Evolutionary conservation across 2,113 vertebrate species (phyloP).

Genomic region (Oreotragus oreotragus): DNA sequence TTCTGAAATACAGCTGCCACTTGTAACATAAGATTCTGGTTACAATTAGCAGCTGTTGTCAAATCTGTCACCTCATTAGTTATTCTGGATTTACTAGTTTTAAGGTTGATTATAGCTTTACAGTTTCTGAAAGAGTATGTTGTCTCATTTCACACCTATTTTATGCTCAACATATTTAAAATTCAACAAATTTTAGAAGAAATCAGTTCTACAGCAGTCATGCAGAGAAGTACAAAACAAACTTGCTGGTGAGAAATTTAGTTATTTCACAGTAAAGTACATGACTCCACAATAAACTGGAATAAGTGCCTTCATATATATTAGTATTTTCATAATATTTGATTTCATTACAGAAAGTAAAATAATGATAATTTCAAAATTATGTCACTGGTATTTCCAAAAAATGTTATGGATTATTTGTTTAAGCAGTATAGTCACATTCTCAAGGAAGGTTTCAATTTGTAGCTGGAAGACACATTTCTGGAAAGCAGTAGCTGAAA

Average conservation of each 20-base stretch:
- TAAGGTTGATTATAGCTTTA: conserved; percentile 17
- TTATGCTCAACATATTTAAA: conserved; percentile 37
- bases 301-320: neutral
- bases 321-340: neutral
- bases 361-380: neutral
- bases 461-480: neutral
- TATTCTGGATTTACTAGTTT: neutral
- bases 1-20: conserved; percentile 32
- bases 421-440: neutral
- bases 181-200: conserved; percentile 45
- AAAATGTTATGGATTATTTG: neutral
- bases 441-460: neutral
- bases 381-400: neutral
- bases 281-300: neutral
- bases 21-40: conserved; percentile 23
- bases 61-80: conserved; percentile 23
- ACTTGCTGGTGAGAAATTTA: neutral
- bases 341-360: neutral
- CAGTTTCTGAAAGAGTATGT: conserved; percentile 22
- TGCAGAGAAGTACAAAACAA: neutral
- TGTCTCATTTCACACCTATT: conserved; percentile 29
- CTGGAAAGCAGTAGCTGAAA: neutral
- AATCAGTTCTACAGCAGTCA: neutral
- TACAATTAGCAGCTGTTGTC: conserved; percentile 45
- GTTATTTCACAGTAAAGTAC: neutral